Base-by-base conservation (phyloP, 2,888 invertebrate species). In the Junonia oenone region DNA sequence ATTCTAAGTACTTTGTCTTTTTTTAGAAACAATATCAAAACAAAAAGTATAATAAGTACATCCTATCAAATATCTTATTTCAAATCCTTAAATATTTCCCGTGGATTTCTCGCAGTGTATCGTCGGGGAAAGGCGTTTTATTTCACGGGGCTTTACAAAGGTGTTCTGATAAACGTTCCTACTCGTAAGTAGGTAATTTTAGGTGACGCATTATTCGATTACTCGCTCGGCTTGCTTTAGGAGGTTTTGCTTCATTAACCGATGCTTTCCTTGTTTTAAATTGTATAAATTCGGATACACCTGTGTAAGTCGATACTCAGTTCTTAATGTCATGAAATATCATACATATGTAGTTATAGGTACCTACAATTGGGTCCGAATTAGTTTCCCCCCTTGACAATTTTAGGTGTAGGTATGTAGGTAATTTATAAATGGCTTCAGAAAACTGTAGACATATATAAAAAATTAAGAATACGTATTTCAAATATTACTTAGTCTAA, bases 131-230 rank as follows among this genome's bases (percentile, higher is more conserved):
- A 52, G 35, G 43, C 51, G 45, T 52, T 52, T 52, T 33, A 52
- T 52, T 52, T 52, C 51, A 52, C 45, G 51, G 51, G 45, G 45
- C 51, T 52, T 51, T 52, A 46, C 52, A 46, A 33, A 52, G 45
- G 37, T 52, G 27, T 37, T 45, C 43, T 52, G 45, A 37, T 52
- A 46, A 45, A 45, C 35, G 26, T n/a, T n/a, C n/a, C n/a, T 52
- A 46, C 35, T 33, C 35, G 14, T n/a, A n/a, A 45, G 43, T 45
- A 46, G 38, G 49, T 27, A 52, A 57, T 57, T 53, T 29, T 26
- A 37, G 45, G 49, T 51, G 35, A 46, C 27, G 51, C 51, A 48
- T 58, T 43, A 58, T 58, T 55, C 54, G 51, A 58, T 58, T 55
- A 58, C 9, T 15, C 47, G 58, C 50, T 46, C 45, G 51, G 50